These are phyloP conservation scores for Nyctibius bracteatus DNA, from an alignment of 2,113 vertebrate genomes.

Conservation along the genomic window DNA sequence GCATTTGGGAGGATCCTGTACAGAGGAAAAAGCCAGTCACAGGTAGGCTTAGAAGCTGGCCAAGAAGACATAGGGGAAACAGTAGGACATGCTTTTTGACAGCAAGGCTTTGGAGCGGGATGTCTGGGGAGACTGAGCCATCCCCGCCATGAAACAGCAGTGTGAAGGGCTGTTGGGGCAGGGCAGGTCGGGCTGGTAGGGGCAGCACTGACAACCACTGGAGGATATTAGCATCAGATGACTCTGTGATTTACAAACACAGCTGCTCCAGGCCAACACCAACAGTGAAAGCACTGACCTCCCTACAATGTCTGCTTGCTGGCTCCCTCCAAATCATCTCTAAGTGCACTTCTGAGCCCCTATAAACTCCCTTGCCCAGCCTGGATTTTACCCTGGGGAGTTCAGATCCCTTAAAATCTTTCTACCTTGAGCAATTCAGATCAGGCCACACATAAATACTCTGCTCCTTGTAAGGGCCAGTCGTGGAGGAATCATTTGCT, in stretches of 20 bases:
- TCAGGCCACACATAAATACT: background rate
- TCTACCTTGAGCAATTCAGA: background rate
- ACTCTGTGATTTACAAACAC: background rate
- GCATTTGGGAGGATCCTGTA: background rate
- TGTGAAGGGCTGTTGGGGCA: background rate
- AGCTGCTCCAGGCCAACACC: background rate
- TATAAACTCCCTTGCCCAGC: background rate
- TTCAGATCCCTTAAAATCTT: background rate
- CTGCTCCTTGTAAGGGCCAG: background rate
- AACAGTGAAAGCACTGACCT: background rate
- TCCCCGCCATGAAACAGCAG: fast-evolving
- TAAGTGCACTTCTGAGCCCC: background rate
- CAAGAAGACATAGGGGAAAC: background rate
- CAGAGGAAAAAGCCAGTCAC: background rate
- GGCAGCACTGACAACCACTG: background rate
- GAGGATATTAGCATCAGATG: background rate
- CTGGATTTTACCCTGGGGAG: background rate
- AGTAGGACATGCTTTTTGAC: background rate
- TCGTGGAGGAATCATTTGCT: background rate
- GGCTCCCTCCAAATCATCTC: background rate
- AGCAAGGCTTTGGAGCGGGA: background rate
- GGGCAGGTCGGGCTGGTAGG: background rate
- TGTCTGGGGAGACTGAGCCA: background rate
- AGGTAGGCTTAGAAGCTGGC: background rate
- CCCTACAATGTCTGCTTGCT: background rate